Evolutionary conservation across 2,113 vertebrate genomes (phyloP).

Genomic region (Tiliqua scincoides): DNA sequence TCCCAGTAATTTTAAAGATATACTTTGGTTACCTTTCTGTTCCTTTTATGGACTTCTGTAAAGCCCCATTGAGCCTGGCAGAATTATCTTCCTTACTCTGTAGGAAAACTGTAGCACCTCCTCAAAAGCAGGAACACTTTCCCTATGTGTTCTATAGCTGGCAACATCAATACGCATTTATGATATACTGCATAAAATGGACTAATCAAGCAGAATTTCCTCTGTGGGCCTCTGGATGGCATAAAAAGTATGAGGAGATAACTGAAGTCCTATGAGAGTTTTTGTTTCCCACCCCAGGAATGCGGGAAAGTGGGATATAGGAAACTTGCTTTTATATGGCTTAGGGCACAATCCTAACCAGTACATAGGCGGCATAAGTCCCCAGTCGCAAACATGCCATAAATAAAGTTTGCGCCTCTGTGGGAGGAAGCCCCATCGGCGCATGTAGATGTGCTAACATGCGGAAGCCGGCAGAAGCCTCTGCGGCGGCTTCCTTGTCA

Average conservation of each 20-base stretch:
- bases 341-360: no score
- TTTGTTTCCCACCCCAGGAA: no score
- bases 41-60: slow-evolving; percentile 54
- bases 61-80: slow-evolving; percentile 44
- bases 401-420: no score
- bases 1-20: slow-evolving; percentile 46
- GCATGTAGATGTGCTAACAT: no score
- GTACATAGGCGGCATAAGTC: no score
- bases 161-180: slow-evolving; percentile 13
- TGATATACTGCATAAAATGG: slow-evolving; percentile 12
- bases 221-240: not conserved
- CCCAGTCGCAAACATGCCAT: no score
- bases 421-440: no score
- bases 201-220: not conserved
- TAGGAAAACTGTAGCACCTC: slow-evolving; percentile 6
- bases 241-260: not conserved
- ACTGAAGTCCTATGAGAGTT: not conserved
- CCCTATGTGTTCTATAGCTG: slow-evolving; percentile 14
- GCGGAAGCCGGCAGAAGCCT: no score
- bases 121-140: slow-evolving; percentile 35
- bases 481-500: no score
- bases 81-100: slow-evolving; percentile 17
- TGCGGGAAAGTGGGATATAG: not conserved
- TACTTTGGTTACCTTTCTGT: slow-evolving; percentile 56
- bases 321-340: not conserved